phyloP scores from a whole-genome alignment of 2,113 vertebrate species.

The Oncorhynchus nerka region DNA sequence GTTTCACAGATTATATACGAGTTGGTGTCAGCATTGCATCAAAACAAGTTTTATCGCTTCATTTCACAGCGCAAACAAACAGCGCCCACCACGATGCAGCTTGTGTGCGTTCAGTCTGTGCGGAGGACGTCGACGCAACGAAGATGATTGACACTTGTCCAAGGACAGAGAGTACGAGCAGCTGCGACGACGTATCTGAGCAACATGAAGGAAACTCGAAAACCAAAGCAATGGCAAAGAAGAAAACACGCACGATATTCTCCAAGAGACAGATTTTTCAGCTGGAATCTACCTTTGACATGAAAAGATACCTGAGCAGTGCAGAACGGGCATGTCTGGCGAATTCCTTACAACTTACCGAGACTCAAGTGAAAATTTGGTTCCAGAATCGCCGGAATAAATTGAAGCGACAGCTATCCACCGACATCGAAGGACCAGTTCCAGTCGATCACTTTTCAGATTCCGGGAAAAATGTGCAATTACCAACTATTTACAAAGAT shows the following conservation, averaged over 20 bases:
- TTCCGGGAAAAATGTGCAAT: constrained; percentile 60
- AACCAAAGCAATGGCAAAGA: constrained; percentile 63
- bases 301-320: constrained; percentile 85
- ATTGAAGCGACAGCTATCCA: constrained; percentile 80
- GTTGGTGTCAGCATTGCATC: background rate
- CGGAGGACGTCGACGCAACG: constrained; percentile 35
- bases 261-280: constrained; percentile 85
- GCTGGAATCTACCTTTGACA: constrained; percentile 82
- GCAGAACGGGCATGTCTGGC: constrained; percentile 80
- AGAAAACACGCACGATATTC: constrained; percentile 86
- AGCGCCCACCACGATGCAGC: background rate
- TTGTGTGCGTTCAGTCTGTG: constrained; percentile 27
- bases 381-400: constrained; percentile 83
- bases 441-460: constrained; percentile 55
- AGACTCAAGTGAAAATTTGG: constrained; percentile 83
- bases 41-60: constrained; percentile 40
- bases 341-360: constrained; percentile 75
- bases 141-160: constrained; percentile 41
- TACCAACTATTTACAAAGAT: constrained; percentile 77
- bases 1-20: background rate
- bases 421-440: constrained; percentile 69
- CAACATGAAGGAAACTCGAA: constrained; percentile 49
- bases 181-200: constrained; percentile 40
- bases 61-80: constrained; percentile 58
- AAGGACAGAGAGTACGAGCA: constrained; percentile 43